Base-by-base conservation (phyloP, 1,140 invertebrate genomes). In the Lutraria rhynchaena region DNA sequence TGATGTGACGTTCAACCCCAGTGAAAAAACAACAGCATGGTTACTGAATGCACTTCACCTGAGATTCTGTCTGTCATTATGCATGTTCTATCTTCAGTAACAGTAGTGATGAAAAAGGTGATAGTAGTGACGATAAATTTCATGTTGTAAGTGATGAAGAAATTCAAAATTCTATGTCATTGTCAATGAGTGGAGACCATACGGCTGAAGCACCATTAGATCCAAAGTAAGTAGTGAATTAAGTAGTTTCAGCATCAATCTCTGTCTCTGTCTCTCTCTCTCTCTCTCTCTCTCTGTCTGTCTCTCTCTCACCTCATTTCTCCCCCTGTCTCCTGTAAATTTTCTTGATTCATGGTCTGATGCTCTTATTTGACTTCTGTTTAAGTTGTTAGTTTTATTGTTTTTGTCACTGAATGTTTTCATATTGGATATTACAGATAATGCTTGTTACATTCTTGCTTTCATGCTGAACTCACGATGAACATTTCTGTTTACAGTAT, bases 101-200 rank as follows among this genome's bases (percentile, higher is more conserved):
- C 15, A 17, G 81, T 3, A 81, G 73, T 67, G 76, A 65, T 60
- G 84, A 74, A 22, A 49, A 81, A 46, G 78, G 70, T 15, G 67
- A 82, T 46, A 73, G 35, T 57, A 81, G 84, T 31, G 90, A 90
- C 35, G 87, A 89, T 31, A 44, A 69, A 19, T 92, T 90, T 73
- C 88, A 91, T 67, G 51, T 91, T n/a, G 87, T 92, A 31, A 90
- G 85, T 51, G 86, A 91, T 37, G 91, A 90, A 51, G 91, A 92
- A 74, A 87, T 92, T 3, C 75, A 81, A 67, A 44, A 58, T 9
- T 81, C 87, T 1, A 85, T 85, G 49, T 91, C 91, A 0, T 67
- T 89, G 55, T 90, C 90, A 2, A 70, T 89, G 61, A 84, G 82
- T 60, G 69, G 74, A 5, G 82, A 87, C 15, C 37, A 67, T 22